phyloP scores from a whole-genome alignment of 2,797 vertebrate genomes.

The Sebastes steindachneri region DNA sequence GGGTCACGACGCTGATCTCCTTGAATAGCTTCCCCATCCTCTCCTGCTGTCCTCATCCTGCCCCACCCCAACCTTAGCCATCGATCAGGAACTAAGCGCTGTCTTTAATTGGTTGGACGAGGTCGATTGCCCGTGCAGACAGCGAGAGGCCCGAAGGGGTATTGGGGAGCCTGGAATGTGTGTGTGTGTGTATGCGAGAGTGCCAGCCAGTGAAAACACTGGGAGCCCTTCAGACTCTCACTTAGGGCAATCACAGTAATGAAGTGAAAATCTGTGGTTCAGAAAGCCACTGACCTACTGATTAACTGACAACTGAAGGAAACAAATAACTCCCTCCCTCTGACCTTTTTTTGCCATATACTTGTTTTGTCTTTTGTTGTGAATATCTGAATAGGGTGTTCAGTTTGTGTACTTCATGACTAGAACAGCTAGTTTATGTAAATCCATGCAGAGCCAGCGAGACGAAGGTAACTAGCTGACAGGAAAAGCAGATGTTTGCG shows the following conservation, averaged over 20 bases:
- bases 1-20: conserved; percentile 24
- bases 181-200: conserved; percentile 16
- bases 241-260: conserved; percentile 68
- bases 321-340: conserved; percentile 49
- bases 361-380: background rate
- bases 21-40: conserved; percentile 7
- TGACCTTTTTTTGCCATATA: background rate
- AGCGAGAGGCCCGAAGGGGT: conserved; percentile 62
- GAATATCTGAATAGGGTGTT: background rate
- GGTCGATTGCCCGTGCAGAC: conserved; percentile 79
- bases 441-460: conserved; percentile 8
- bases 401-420: background rate
- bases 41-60: conserved; percentile 47
- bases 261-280: conserved; percentile 69
- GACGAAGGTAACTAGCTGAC: background rate
- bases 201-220: conserved; percentile 48
- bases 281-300: conserved; percentile 63
- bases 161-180: conserved; percentile 45
- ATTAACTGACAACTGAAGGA: conserved; percentile 64
- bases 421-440: conserved; percentile 11
- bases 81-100: conserved; percentile 80
- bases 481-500: conserved; percentile 24
- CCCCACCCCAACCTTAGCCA: conserved; percentile 57
- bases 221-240: conserved; percentile 48
- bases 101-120: conserved; percentile 79